These are phyloP conservation scores for Allolobophora icterica DNA, from an alignment of 2,888 invertebrate species.

Conservation along the genomic window DNA sequence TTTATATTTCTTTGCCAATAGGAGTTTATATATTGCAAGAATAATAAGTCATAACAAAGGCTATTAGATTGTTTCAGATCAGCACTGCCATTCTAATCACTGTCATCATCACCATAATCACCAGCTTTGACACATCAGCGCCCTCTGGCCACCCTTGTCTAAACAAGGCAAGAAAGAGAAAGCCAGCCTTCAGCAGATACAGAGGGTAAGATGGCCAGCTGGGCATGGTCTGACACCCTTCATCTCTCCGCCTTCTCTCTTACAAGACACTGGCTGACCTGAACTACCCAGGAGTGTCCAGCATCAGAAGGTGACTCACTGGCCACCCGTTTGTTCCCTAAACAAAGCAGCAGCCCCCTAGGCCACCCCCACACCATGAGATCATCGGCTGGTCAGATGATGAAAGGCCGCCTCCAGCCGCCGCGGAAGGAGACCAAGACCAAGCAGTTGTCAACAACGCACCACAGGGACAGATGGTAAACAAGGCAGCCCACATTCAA, in stretches of 20 bases:
- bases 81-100: background rate
- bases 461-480: constrained; percentile 17
- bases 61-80: background rate
- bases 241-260: background rate
- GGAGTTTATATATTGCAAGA: background rate
- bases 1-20: background rate
- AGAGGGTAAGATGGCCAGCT: background rate
- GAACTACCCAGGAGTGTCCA: background rate
- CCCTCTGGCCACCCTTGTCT: background rate
- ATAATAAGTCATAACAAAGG: background rate
- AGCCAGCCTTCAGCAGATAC: background rate
- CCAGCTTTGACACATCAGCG: background rate
- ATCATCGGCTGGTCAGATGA: constrained; percentile 12
- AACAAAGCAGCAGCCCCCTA: background rate
- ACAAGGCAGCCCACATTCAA: background rate
- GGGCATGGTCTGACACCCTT: background rate
- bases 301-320: background rate
- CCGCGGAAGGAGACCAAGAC: background rate
- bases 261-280: background rate
- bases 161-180: background rate
- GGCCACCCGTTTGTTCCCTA: background rate
- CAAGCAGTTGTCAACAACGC: background rate
- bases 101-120: constrained; percentile 14
- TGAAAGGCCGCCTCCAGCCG: background rate
- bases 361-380: background rate